Conservation (phyloP, 2,113 vertebrate species). For the Phaethornis superciliosus region DNA sequence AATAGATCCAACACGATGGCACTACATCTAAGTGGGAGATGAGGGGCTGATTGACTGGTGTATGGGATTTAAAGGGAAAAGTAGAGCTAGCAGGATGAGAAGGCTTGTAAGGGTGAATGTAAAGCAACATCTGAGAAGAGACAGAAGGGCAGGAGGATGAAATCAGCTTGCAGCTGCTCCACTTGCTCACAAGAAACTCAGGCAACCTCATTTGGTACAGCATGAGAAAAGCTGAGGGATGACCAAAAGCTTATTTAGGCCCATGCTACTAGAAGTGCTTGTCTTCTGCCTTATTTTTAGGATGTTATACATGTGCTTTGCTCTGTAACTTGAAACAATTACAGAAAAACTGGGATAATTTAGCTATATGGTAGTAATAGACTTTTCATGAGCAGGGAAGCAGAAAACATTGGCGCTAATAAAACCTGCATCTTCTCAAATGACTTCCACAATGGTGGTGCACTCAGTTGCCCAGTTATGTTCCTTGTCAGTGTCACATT, state of each 20-base stretch:
- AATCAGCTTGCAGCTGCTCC: not conserved
- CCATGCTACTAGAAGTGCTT: not conserved
- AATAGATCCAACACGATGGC: too few species aligned
- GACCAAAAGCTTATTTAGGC: not conserved
- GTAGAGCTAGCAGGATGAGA: not conserved
- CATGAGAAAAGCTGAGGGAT: not conserved
- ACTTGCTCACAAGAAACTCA: not conserved
- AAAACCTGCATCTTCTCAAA: not conserved
- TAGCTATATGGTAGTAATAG: fast-evolving
- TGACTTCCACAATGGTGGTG: fast-evolving
- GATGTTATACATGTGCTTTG: fast-evolving
- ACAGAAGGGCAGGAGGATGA: not conserved
- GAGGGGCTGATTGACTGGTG: not conserved
- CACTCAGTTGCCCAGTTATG: not conserved
- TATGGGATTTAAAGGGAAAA: not conserved
- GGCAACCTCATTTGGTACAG: not conserved
- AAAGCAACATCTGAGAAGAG: not conserved
- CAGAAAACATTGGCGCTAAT: not conserved
- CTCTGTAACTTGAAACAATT: not conserved
- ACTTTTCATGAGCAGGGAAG: not conserved
- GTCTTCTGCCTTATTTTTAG: not conserved
- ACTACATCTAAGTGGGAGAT: fast-evolving
- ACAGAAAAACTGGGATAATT: not conserved
- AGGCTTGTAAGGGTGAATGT: not conserved
- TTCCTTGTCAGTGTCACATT: not conserved